Conservation (phyloP, 2,113 vertebrate genomes). For the Dasyornis broadbenti region DNA sequence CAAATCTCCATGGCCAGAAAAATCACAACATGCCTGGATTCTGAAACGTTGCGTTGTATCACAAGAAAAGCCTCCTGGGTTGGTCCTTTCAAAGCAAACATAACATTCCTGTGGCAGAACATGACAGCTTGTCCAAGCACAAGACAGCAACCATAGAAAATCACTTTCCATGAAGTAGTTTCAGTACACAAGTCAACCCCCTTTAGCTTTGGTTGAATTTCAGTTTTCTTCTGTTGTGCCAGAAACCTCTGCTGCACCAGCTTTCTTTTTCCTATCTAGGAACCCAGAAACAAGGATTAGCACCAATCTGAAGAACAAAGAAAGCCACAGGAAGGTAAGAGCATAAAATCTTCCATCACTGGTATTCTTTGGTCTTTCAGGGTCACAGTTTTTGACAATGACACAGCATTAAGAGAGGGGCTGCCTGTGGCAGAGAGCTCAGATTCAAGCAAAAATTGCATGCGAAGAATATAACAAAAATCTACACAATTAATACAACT, state of each 20-base stretch:
- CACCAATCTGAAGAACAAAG: neutral
- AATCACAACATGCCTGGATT: neutral
- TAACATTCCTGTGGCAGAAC: neutral
- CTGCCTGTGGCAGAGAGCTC: neutral
- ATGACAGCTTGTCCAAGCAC: neutral
- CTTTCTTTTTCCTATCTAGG: neutral
- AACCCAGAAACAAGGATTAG: slow-evolving; percentile 27
- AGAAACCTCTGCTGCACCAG: neutral
- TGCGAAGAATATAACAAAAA: neutral
- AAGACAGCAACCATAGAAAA: neutral
- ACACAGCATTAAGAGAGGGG: neutral
- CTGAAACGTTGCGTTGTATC: neutral
- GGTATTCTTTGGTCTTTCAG: neutral
- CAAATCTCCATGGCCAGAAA: neutral
- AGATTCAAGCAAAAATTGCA: neutral
- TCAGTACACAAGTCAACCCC: neutral
- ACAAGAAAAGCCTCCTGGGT: neutral
- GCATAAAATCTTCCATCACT: neutral
- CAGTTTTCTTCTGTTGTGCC: neutral
- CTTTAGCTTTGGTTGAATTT: neutral
- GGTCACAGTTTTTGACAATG: neutral
- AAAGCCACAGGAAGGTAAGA: neutral
- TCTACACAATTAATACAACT: neutral
- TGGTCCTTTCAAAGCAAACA: slow-evolving; percentile 7
- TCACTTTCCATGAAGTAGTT: neutral